phyloP scores from a whole-genome alignment of 2,797 vertebrate species.

The Lates japonicus region DNA sequence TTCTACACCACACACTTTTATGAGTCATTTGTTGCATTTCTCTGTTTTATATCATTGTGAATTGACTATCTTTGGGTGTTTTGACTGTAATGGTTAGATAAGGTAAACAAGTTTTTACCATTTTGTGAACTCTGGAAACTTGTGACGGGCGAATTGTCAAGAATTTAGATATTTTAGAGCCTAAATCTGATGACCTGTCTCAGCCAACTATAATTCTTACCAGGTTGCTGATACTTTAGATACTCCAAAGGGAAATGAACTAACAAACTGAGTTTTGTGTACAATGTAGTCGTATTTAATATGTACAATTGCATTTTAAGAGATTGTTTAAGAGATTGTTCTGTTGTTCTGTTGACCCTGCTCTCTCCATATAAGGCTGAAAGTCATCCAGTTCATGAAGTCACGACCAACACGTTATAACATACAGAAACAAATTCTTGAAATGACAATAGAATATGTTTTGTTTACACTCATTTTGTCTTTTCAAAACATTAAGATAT shows the following conservation, averaged over 20 bases:
- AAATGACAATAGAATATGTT: not conserved
- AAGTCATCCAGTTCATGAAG: not conserved
- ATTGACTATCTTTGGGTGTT: not conserved
- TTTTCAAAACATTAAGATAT: not conserved
- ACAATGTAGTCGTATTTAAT: not conserved
- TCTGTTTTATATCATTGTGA: not conserved
- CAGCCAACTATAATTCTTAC: not conserved
- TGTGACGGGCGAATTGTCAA: not conserved
- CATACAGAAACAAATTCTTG: not conserved
- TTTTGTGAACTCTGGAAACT: not conserved
- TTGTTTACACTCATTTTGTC: not conserved
- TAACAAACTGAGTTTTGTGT: not conserved
- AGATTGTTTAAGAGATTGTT: not conserved
- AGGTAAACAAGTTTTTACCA: not conserved
- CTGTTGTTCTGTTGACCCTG: not conserved
- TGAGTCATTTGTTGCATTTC: not conserved
- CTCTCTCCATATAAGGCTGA: not conserved
- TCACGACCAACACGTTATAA: not conserved
- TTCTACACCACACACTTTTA: not conserved
- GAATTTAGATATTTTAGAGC: not conserved
- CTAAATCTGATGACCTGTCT: not conserved
- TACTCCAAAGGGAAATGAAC: not conserved
- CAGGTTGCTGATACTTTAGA: not conserved
- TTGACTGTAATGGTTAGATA: not conserved
- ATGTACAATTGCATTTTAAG: not conserved